A percentile compares a stretch with the other conserved stretches of the same genome.
These are phyloP conservation scores for Elanoides forficatus DNA, from an alignment of 2,113 vertebrate species.

Conservation along the genomic window DNA sequence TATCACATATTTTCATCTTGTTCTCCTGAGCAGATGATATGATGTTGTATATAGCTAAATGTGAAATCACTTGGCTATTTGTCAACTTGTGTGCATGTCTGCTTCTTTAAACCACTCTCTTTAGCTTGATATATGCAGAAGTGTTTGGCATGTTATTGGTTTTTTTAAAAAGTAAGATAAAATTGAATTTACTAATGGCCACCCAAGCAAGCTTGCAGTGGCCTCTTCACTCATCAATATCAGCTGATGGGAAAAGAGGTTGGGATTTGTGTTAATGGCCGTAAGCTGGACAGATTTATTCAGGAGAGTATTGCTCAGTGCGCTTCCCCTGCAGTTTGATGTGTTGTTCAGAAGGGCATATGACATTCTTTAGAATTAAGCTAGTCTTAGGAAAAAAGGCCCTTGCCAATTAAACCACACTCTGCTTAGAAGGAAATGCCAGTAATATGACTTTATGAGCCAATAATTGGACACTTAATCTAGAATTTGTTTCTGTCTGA, in stretches of 20 bases:
- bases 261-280: conserved; percentile 7
- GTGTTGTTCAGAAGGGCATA: not conserved
- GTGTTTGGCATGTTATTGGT: not conserved
- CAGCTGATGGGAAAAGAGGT: not conserved
- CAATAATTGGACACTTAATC: conserved; percentile 35
- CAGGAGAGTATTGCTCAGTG: not conserved
- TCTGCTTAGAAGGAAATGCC: conserved; percentile 2
- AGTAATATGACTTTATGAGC: conserved; percentile 26
- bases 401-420: conserved; percentile 1
- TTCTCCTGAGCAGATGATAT: not conserved
- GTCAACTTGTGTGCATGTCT: not conserved
- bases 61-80: not conserved
- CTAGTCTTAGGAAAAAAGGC: not conserved
- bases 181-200: not conserved
- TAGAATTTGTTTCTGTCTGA: conserved; percentile 30
- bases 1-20: not conserved
- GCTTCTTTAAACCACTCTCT: not conserved
- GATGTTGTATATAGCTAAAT: not conserved
- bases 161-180: not conserved
- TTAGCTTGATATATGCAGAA: not conserved
- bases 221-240: not conserved
- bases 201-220: not conserved
- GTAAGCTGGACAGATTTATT: not conserved
- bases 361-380: conserved; percentile 3
- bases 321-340: not conserved